phyloP scores from a whole-genome alignment of 2,797 vertebrate genomes.

The Amblyopsis hoosieri region DNA sequence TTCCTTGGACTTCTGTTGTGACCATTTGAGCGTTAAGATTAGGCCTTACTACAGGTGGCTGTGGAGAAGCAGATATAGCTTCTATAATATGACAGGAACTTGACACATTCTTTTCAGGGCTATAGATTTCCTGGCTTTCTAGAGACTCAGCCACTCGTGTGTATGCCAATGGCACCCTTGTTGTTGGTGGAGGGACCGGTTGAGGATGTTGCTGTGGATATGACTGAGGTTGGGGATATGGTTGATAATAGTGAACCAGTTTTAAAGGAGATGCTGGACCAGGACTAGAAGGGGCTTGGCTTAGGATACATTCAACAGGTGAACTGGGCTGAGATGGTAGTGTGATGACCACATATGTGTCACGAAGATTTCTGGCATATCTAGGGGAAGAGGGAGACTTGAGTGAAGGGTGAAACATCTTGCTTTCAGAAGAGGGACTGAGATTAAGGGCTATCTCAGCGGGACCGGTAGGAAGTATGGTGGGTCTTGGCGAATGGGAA shows the following conservation, averaged over 20 bases:
- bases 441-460: constrained; percentile 87
- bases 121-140: constrained; percentile 83
- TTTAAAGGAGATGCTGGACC: constrained; percentile 76
- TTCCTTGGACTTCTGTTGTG: constrained; percentile 83
- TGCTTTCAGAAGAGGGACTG: constrained; percentile 85
- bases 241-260: constrained; percentile 67
- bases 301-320: constrained; percentile 86
- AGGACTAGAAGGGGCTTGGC: constrained; percentile 85
- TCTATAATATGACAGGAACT: constrained; percentile 83
- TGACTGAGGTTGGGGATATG: constrained; percentile 61
- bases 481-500: constrained; percentile 77
- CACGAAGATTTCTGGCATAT: constrained; percentile 85
- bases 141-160: constrained; percentile 81
- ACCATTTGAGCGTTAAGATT: constrained; percentile 82
- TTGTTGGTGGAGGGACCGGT: constrained; percentile 62
- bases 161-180: constrained; percentile 81
- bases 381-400: constrained; percentile 89
- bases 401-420: constrained; percentile 85
- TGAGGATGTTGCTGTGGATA: constrained; percentile 60
- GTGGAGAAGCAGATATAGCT: constrained; percentile 78
- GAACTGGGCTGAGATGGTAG: constrained; percentile 96
- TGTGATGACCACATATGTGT: constrained; percentile 98
- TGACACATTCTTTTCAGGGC: constrained; percentile 81
- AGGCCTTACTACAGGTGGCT: constrained; percentile 73
- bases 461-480: constrained; percentile 73